Conservation (phyloP, 2,113 vertebrate species). For the Natator depressus region DNA sequence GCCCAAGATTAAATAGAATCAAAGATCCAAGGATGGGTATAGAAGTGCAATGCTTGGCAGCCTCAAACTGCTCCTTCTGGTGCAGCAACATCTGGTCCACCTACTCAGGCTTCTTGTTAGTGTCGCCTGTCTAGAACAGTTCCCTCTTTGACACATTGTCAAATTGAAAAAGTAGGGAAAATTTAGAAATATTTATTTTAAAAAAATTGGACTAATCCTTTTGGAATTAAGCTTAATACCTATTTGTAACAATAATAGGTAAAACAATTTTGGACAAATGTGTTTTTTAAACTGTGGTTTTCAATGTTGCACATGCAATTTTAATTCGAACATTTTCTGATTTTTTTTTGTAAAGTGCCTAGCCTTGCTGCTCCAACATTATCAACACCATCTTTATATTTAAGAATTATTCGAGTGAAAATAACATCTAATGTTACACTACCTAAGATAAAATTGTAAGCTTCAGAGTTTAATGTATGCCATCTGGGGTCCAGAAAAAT, state of each 20-base stretch:
- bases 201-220: too few relatives aligned
- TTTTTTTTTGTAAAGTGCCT: neutral
- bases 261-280: neutral
- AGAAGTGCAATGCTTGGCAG: neutral
- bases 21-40: neutral
- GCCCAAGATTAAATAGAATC: neutral
- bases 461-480: neutral
- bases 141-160: neutral
- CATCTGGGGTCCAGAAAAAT: neutral
- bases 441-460: neutral
- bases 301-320: neutral
- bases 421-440: neutral
- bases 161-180: neutral
- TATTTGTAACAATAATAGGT: neutral
- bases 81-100: neutral
- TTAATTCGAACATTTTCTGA: neutral
- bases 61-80: neutral
- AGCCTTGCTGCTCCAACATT: neutral
- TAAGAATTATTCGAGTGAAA: neutral
- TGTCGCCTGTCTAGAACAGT: neutral
- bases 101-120: neutral
- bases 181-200: neutral
- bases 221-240: neutral
- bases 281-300: neutral
- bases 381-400: neutral